Evolutionary conservation across 2,113 vertebrate genomes (phyloP).

Genomic region (Apeltes quadracus): DNA sequence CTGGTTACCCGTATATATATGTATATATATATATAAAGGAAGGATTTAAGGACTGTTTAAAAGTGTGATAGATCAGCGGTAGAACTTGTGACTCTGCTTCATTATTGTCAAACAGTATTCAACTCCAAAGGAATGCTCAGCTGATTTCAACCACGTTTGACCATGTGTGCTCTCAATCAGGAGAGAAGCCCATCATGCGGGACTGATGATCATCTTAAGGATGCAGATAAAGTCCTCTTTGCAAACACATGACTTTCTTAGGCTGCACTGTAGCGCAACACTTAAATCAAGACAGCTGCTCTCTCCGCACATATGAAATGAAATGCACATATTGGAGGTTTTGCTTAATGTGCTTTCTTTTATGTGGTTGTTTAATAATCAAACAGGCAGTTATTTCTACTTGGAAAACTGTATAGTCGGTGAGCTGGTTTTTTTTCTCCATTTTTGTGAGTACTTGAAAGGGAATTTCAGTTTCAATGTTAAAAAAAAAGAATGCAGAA

Average conservation of each 20-base stretch:
- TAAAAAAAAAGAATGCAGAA: neutral
- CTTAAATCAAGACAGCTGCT: constrained; percentile 1
- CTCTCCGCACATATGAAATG: neutral
- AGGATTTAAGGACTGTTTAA: neutral
- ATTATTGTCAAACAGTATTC: neutral
- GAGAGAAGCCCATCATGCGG: neutral
- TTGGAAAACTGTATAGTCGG: neutral
- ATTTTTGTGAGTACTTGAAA: neutral
- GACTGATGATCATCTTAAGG: neutral
- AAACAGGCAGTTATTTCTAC: neutral
- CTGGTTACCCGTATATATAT: neutral
- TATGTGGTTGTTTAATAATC: neutral
- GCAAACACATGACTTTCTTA: neutral
- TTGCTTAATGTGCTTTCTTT: neutral
- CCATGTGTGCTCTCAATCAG: neutral
- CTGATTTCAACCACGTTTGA: neutral
- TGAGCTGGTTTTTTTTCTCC: neutral
- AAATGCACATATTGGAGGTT: neutral
- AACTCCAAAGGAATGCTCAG: neutral
- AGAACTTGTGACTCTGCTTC: neutral
- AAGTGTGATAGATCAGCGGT: neutral
- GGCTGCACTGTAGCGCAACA: neutral
- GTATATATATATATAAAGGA: neutral
- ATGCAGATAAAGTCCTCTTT: neutral
- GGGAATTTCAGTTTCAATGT: neutral